phyloP scores from a whole-genome alignment of 2,113 vertebrate genomes.

The Petaurus breviceps region DNA sequence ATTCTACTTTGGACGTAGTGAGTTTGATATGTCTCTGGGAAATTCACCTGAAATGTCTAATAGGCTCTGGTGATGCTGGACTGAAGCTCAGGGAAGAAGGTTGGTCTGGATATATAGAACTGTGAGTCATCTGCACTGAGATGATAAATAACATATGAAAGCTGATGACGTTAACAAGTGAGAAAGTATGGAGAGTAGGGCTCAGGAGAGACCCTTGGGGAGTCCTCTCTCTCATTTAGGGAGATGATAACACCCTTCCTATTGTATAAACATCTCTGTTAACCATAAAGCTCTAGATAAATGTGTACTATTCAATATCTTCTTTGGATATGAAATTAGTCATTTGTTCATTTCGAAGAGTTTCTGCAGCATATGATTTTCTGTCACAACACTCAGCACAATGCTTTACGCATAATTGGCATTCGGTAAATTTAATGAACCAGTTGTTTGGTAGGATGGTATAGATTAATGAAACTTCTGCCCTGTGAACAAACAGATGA shows the following conservation, averaged over 20 bases:
- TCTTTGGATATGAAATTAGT: too few relatives aligned
- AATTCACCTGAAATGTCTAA: background rate
- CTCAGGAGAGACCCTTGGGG: background rate
- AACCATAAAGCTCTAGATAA: too few relatives aligned
- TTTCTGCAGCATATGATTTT: too few relatives aligned
- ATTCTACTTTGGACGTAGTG: background rate
- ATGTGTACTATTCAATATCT: too few relatives aligned
- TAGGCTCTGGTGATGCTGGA: background rate
- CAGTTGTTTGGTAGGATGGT: too few relatives aligned
- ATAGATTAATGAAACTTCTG: constrained; percentile 6
- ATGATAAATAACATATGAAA: background rate
- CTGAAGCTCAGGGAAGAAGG: background rate
- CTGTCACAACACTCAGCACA: too few relatives aligned
- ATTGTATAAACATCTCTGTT: too few relatives aligned
- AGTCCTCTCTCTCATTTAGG: background rate
- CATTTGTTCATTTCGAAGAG: too few relatives aligned
- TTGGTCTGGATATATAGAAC: background rate
- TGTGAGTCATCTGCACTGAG: background rate
- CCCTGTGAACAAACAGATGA: background rate
- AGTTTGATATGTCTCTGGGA: background rate
- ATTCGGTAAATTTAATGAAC: too few relatives aligned
- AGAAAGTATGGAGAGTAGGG: too few relatives aligned
- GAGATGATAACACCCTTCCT: too few relatives aligned
- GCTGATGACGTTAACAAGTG: background rate
- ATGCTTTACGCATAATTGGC: too few relatives aligned